A percentile compares a stretch with the other conserved stretches of the same genome.
These are phyloP conservation scores for Brevipalpus yothersi DNA, from an alignment of 1,140 invertebrate species.

Conservation along the genomic window DNA sequence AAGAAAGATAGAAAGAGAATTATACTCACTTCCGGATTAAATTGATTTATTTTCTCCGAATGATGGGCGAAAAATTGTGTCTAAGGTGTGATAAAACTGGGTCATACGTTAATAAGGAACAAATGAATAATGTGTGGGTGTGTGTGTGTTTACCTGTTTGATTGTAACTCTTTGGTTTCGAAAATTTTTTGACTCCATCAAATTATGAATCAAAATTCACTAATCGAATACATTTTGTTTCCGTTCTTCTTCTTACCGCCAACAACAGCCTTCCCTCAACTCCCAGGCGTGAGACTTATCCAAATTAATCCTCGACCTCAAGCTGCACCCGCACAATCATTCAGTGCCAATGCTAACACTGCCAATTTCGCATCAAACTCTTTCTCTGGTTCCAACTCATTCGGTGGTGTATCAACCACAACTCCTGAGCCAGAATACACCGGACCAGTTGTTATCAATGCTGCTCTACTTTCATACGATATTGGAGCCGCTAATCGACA, in stretches of 20 bases:
- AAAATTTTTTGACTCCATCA: too few species aligned
- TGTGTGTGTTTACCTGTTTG: too few species aligned
- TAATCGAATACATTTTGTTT: not conserved
- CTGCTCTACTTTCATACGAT: not conserved
- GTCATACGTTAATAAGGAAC: too few species aligned
- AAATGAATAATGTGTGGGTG: too few species aligned
- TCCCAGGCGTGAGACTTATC: not conserved
- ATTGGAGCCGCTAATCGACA: not conserved
- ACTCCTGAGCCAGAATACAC: not conserved
- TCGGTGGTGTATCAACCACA: not conserved
- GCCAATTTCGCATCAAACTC: not conserved
- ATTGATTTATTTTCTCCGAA: too few species aligned
- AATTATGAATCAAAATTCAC: not conserved
- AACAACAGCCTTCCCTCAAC: not conserved
- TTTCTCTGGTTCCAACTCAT: not conserved
- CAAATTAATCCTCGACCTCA: not conserved
- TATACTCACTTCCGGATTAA: too few species aligned
- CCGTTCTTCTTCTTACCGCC: not conserved
- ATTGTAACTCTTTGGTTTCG: too few species aligned
- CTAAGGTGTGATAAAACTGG: too few species aligned
- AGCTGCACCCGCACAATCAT: not conserved
- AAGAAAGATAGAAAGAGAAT: too few species aligned
- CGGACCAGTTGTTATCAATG: constrained; percentile 1
- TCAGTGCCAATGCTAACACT: not conserved
- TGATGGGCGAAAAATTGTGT: too few species aligned